Conservation (phyloP, 2,113 vertebrate species). For the Gobio gobio region DNA sequence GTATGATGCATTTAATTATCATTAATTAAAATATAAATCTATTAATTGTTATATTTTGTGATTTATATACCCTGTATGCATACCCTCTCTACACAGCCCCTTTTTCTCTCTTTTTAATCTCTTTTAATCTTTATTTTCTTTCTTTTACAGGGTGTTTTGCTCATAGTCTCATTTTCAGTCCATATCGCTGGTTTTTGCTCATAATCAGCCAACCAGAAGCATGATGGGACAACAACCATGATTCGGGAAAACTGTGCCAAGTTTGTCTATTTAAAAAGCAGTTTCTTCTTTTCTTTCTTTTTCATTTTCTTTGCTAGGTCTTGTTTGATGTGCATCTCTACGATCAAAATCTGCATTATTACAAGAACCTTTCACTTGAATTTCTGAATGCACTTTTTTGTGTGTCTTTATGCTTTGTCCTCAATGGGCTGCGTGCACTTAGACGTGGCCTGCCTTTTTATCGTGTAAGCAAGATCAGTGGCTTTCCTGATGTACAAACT, state of each 20-base stretch:
- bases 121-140: slow-evolving; percentile 46
- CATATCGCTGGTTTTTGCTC: slow-evolving; percentile 50
- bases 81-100: neutral
- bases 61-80: neutral
- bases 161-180: slow-evolving; percentile 62
- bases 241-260: slow-evolving; percentile 79
- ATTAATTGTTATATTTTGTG: slow-evolving; percentile 16
- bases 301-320: slow-evolving; percentile 52
- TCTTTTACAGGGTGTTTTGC: slow-evolving; percentile 78
- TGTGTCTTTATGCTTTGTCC: slow-evolving; percentile 56
- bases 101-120: slow-evolving; percentile 40
- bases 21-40: too few species aligned
- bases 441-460: slow-evolving; percentile 71
- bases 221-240: slow-evolving; percentile 60
- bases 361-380: slow-evolving; percentile 59
- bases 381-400: slow-evolving; percentile 65
- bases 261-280: slow-evolving; percentile 69
- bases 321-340: slow-evolving; percentile 61
- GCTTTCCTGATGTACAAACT: slow-evolving; percentile 42
- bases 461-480: slow-evolving; percentile 73
- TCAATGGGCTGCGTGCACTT: slow-evolving; percentile 66
- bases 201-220: slow-evolving; percentile 18
- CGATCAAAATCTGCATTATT: slow-evolving; percentile 67
- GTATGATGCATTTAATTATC: too few species aligned
- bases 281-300: slow-evolving; percentile 43